Base-by-base conservation (phyloP, 2,888 invertebrate genomes). In the Meteorus cinctellus region DNA sequence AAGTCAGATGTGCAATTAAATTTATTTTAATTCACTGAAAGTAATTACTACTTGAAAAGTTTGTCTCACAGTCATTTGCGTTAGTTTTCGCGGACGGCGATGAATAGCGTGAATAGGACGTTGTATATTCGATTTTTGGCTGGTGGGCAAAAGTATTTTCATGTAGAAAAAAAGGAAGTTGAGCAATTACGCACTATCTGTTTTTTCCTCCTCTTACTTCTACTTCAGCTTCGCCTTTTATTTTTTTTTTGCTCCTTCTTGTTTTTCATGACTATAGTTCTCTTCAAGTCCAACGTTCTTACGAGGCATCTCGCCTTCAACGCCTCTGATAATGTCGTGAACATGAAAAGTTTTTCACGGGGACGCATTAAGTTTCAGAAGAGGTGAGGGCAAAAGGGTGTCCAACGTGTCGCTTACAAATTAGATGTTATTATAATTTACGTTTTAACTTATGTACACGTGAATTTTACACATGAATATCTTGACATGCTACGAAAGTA, bases 351-450 rank as follows among this genome's bases (percentile, higher is more conserved):
- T 84, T 82, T 77, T 78, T 79, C 59, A 71, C 10, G 60, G 73
- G 78, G 78, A 31, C 71, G 71, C 51, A 36, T 51, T 31, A 55
- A 70, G 55, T 55, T 70, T 70, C 41, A 41, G 24, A 55, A 51
- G 59, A 19, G 8, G 8, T 4, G 6, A n/a, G 10, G 55, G n/a
- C 16, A 16, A 8, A 10, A n/a, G 27, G 41, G 48, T 29, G 72
- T 24, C 62, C 59, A 68, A 59, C 34, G 81, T 79, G 79, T 78
- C 79, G 84, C 81, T 81, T 85, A 83, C 83, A 84, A 85, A 84
- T 85, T 85, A 84, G 82, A 78, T 80, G 80, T 85, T 86, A 86
- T 85, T 85, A 86, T 82, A 81, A 85, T 86, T 85, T 85, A 85
- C 84, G 83, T 74, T 67, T 77, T 77, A 83, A 85, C 84, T 84